These are phyloP conservation scores for Ploceus nigricollis DNA, from an alignment of 2,113 vertebrate genomes.

Conservation along the genomic window DNA sequence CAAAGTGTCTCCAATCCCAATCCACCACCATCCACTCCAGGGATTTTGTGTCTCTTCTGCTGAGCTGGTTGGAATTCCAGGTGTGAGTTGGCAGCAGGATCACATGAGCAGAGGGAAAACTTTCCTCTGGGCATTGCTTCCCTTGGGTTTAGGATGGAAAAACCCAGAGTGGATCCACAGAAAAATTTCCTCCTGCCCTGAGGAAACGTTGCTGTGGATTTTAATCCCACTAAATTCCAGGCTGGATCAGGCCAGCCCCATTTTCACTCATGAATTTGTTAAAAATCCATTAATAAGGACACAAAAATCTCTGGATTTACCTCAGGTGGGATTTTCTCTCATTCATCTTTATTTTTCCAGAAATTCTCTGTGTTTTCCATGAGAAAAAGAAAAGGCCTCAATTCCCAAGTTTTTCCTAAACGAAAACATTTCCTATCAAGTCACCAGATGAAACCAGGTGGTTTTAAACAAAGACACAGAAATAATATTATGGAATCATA, in stretches of 20 bases:
- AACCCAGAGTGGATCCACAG: background rate
- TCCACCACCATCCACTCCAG: rapidly evolving
- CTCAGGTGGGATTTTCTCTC: background rate
- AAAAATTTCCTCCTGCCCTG: background rate
- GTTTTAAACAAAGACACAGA: background rate
- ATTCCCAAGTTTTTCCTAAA: background rate
- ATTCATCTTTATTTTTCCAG: background rate
- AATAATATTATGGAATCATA: background rate
- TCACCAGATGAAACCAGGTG: background rate
- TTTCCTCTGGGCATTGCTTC: background rate
- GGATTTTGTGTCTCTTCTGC: background rate
- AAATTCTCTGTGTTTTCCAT: background rate
- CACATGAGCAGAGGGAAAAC: background rate
- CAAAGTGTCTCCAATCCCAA: too few species aligned
- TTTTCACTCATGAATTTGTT: background rate
- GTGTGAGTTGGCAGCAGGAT: background rate
- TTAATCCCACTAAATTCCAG: background rate
- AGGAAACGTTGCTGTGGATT: rapidly evolving
- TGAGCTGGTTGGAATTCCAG: background rate
- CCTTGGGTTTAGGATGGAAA: background rate
- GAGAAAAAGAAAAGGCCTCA: background rate
- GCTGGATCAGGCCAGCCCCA: background rate
- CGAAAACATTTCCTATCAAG: background rate
- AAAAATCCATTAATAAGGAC: background rate
- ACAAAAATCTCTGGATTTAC: background rate